Evolutionary conservation across 2,888 invertebrate species (phyloP).

Genomic region (Calameuta pallipes): DNA sequence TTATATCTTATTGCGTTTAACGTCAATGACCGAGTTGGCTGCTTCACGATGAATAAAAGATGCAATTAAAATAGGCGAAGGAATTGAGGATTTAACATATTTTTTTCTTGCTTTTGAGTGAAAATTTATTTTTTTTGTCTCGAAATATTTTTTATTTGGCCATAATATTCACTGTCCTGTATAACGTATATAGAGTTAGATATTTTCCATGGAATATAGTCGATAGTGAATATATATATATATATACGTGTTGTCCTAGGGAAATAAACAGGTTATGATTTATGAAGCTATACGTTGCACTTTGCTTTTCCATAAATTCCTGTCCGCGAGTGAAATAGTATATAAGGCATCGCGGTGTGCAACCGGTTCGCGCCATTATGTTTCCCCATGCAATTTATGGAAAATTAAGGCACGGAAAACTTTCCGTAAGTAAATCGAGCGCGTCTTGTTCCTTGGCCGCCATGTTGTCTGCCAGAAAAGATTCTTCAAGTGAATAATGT

Average conservation of each 20-base stretch:
- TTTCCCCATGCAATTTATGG: not conserved
- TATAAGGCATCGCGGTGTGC: not conserved
- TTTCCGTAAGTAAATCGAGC: not conserved
- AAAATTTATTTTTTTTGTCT: not conserved
- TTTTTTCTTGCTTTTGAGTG: not conserved
- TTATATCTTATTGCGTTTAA: not conserved
- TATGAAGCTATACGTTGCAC: slow-evolving; percentile 13
- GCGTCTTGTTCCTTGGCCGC: not conserved
- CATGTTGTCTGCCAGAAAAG: not conserved
- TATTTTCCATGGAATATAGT: not conserved
- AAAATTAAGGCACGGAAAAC: not conserved
- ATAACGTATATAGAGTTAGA: not conserved
- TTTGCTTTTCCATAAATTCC: slow-evolving; percentile 11
- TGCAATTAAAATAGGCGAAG: not conserved
- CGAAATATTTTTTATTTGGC: not conserved
- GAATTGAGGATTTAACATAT: not conserved
- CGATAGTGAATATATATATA: not conserved
- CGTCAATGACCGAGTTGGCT: not conserved
- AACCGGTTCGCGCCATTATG: slow-evolving; percentile 4
- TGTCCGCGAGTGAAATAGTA: not conserved
- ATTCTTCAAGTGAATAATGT: not conserved
- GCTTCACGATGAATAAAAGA: not conserved
- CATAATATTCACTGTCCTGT: not conserved
- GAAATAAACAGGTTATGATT: slow-evolving; percentile 15
- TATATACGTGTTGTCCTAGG: not conserved